Base-by-base conservation (phyloP, 2,888 invertebrate species). In the Fabriciana adippe region DNA sequence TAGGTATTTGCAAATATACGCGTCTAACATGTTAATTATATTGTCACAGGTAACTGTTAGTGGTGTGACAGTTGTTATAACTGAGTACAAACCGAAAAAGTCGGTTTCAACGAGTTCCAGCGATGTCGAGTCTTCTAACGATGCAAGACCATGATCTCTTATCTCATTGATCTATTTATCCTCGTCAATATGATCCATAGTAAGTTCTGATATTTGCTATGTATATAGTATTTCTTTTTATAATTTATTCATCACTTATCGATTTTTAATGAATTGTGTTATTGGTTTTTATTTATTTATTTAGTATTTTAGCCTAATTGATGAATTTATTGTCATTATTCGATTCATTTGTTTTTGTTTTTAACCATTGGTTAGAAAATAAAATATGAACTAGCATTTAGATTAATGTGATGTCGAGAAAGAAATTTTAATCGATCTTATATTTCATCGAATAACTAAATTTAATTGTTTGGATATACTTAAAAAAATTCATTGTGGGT, bases 21-120 rank as follows among this genome's bases (percentile, higher is more conserved):
- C 13, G 26, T 14, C 18, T 26, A 54, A 53, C 3, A 59, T n/a
- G 16, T 41, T 61, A 16, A n/a, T 50, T 15, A n/a, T 55, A 55
- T 61, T 61, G 51, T 61, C 61, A 56, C 86, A 92, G 92, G 92
- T 92, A 78, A 99, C 99, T 60, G 99, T 99, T 48, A 99, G 98
- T 87, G 98, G 98, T 80, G 98, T 99, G 70, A 99, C 99, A 60
- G 99, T 99, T 72, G 96, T 98, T 75, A 98, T 99, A 85, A 99
- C 99, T 69, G 99, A 99, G 92, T 99, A 97, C 87, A 97, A 97
- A 86, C 97, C 97, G 75, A 97, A 97, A 84, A 92, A 93, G 72
- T 91, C 91, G 0, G 87, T 90, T 0, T 87, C 90, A 0, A 89
- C 83, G 70, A 91, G 92, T 71, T 92, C 93, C 3, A 93, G 92